Evolutionary conservation across 2,797 vertebrate genomes (phyloP).

Genomic region (Girardinus metallicus): DNA sequence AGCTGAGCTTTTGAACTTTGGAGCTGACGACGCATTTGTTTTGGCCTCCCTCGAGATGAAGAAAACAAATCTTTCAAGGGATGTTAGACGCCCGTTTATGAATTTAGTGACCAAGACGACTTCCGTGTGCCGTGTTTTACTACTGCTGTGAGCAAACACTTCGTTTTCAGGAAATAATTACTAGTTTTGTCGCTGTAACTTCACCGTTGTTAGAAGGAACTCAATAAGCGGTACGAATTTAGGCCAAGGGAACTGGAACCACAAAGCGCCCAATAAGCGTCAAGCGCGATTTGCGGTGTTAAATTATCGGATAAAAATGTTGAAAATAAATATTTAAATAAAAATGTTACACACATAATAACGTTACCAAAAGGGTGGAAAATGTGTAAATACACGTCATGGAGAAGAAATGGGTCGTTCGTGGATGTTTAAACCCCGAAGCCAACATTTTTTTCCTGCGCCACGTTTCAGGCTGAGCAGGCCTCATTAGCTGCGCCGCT

Average conservation of each 20-base stretch:
- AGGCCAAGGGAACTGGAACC: neutral
- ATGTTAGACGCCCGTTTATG: neutral
- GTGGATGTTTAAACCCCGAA: neutral
- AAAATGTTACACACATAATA: neutral
- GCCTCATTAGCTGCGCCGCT: slow-evolving; percentile 42
- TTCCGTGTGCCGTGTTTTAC: neutral
- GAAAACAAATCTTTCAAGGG: neutral
- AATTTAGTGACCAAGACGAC: neutral
- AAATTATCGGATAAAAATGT: neutral
- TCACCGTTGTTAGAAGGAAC: neutral
- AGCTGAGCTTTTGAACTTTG: neutral
- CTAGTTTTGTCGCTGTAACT: neutral
- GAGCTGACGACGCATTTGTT: neutral
- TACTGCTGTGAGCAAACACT: neutral
- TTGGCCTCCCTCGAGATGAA: neutral
- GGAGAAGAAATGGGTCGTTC: neutral
- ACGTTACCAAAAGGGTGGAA: neutral
- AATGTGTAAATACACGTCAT: neutral
- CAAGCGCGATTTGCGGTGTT: neutral
- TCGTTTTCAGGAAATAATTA: neutral
- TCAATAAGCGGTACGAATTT: neutral
- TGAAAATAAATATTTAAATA: neutral
- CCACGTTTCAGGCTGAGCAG: slow-evolving; percentile 79
- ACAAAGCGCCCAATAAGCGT: neutral
- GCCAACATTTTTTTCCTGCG: slow-evolving; percentile 74